Evolutionary conservation across 2,113 vertebrate species (phyloP).

Genomic region (Mormyrus lacerda): DNA sequence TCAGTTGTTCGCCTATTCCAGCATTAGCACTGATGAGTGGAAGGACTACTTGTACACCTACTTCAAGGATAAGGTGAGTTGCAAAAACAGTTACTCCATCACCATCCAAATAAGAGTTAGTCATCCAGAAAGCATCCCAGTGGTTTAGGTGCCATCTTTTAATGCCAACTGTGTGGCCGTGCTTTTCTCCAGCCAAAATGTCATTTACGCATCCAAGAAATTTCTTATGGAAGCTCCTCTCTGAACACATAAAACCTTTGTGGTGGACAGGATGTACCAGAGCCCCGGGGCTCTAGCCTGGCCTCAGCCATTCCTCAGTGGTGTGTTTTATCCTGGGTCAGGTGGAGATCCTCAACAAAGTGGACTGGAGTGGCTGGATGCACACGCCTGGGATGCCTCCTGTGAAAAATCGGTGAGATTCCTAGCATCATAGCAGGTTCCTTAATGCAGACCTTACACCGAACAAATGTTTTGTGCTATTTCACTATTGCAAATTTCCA

Average conservation of each 20-base stretch:
- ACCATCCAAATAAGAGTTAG: background rate
- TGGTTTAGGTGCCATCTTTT: background rate
- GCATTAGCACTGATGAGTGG: conserved; percentile 82
- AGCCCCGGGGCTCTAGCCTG: background rate
- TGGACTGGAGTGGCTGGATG: conserved; percentile 92
- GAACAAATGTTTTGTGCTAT: background rate
- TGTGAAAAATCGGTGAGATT: conserved; percentile 68
- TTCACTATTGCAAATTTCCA: background rate
- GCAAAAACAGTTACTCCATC: background rate
- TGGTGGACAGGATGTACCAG: background rate
- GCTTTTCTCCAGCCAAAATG: background rate
- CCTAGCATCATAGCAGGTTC: background rate
- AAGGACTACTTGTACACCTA: conserved; percentile 84
- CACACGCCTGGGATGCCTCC: conserved; percentile 87
- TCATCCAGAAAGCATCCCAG: background rate
- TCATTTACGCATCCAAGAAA: background rate
- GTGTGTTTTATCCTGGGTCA: conserved; percentile 38
- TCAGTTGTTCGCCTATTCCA: conserved; percentile 81
- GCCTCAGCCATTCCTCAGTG: background rate
- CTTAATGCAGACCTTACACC: background rate
- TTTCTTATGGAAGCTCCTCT: background rate
- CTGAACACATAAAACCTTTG: background rate
- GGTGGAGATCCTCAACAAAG: conserved; percentile 81
- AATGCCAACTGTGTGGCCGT: background rate
- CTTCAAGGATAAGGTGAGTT: conserved; percentile 83